Conservation (phyloP, 2,888 invertebrate genomes). For the Drosophila ezoana region DNA sequence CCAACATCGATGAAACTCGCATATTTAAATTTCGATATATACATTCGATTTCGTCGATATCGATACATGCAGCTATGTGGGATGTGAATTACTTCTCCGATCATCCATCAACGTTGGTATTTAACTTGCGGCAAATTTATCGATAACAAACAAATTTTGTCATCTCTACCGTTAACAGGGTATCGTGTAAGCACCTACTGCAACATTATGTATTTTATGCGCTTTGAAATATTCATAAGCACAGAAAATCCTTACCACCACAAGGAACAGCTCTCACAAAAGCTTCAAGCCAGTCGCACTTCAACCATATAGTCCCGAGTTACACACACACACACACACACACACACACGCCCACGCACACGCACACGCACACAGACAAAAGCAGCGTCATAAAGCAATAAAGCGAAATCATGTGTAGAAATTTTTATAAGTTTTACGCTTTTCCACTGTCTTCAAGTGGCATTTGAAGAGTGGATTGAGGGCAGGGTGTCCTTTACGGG, state of each 20-base stretch:
- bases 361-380: constrained; percentile 14
- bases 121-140: too few species aligned
- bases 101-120: too few species aligned
- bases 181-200: neutral
- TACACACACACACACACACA: neutral
- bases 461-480: neutral
- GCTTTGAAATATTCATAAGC: constrained; percentile 60
- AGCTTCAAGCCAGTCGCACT: constrained; percentile 7
- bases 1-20: too few species aligned
- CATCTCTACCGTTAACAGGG: neutral
- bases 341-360: constrained; percentile 10
- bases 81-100: too few species aligned
- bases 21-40: too few species aligned
- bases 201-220: constrained; percentile 1
- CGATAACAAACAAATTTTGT: too few species aligned
- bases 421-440: constrained; percentile 82
- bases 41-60: too few species aligned
- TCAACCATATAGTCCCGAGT: neutral
- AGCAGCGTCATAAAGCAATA: constrained; percentile 83
- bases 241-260: constrained; percentile 12
- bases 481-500: neutral
- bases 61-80: too few species aligned
- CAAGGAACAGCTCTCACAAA: neutral
- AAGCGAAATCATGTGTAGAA: constrained; percentile 85
- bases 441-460: constrained; percentile 36